Evolutionary conservation across 2,888 invertebrate genomes (phyloP).

Genomic region (Notodonta dromedarius): DNA sequence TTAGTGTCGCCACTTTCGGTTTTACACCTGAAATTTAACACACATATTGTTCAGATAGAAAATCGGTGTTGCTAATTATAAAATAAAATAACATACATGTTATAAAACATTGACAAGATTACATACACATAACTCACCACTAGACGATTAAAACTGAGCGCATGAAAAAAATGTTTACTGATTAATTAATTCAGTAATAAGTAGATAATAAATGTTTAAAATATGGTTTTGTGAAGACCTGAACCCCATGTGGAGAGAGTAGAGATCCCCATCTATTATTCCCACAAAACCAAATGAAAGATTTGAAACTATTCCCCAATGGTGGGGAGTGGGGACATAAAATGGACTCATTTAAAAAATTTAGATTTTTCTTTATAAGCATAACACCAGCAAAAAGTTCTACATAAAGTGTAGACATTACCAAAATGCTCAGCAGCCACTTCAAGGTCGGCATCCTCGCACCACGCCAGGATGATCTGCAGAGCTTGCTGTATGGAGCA

Average conservation of each 20-base stretch:
- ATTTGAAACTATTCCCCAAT: too few species aligned
- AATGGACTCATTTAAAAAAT: too few species aligned
- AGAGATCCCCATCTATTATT: too few species aligned
- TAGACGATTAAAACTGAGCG: conserved; percentile 8
- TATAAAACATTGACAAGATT: too few species aligned
- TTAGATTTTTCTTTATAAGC: too few species aligned
- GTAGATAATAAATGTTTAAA: background rate
- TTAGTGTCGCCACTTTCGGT: conserved; percentile 79
- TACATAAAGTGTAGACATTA: conserved; percentile 43
- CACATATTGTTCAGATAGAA: too few species aligned
- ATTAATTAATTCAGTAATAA: background rate
- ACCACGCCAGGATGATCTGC: conserved; percentile 87
- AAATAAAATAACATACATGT: too few species aligned
- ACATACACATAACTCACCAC: conserved; percentile 4
- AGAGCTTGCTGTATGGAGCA: conserved; percentile 85
- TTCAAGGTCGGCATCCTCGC: conserved; percentile 84
- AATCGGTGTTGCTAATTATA: too few species aligned
- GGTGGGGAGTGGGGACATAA: too few species aligned
- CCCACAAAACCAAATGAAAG: too few species aligned
- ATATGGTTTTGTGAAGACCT: background rate
- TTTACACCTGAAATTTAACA: conserved; percentile 76
- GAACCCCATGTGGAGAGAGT: too few species aligned
- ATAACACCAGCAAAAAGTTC: background rate
- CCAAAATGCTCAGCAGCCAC: conserved; percentile 82
- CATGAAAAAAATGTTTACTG: conserved; percentile 5